Base-by-base conservation (phyloP, 2,888 invertebrate species). In the Masnerella sp. region DNA sequence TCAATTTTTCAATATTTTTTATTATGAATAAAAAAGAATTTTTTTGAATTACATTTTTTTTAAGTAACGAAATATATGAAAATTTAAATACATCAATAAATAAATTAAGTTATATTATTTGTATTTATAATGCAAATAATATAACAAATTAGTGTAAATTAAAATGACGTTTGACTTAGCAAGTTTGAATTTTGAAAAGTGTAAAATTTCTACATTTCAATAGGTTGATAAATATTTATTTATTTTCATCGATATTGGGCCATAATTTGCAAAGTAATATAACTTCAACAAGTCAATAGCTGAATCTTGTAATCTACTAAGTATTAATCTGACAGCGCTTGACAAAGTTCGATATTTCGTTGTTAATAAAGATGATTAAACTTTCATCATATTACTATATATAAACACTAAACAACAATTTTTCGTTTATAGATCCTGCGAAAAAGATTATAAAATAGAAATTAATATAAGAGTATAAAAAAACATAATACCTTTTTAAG, bases 291-390 rank as follows among this genome's bases (percentile, higher is more conserved):
- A 40, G 40, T 40, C 52, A 54, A 36, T 47, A 47, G 14, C 36
- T 28, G 40, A 38, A 40, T 40, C 28, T 25, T 40, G 52, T 52
- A 52, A 52, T 52, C 52, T 52, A 38, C n/a, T 17, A 15, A 52
- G 38, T 38, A 38, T 52, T 52, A 52, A 52, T 38, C 32, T 12
- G 8, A 15, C 30, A 32, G 43, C 34, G 56, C 34, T 28, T 30
- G 34, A 58, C 43, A 43, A 58, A 56, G 54, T 56, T 56, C 54
- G 30, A 56, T 42, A 42, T 58, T 58, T 32, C 56, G 42, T 30
- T 54, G 42, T 12, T 54, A 40, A 54, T 42, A 42, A 54, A 15
- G 25, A 54, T 42, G 40, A 40, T 42, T 40, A 54, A 54, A 54
- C 40, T 28, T 30, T 54, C 15, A 54, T 54, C 42, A 40, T 17